These are phyloP conservation scores for Calameuta filiformis DNA, from an alignment of 2,888 invertebrate species.

Conservation along the genomic window DNA sequence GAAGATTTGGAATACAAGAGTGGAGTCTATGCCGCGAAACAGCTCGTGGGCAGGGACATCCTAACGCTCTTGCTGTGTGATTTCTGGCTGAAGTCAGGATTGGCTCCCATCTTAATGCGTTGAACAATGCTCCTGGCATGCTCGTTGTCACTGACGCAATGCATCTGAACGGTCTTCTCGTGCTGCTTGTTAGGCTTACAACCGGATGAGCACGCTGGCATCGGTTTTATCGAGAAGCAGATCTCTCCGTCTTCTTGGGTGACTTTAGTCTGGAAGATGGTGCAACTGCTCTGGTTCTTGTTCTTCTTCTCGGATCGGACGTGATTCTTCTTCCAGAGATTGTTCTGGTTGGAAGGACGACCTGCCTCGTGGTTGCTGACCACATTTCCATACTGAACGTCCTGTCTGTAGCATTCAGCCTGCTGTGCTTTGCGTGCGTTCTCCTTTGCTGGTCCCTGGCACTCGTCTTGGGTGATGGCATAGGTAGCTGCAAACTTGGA, in stretches of 20 bases:
- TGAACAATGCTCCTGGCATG: slow-evolving; percentile 38
- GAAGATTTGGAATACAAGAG: background rate
- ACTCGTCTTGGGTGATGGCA: slow-evolving; percentile 67
- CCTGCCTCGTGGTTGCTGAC: slow-evolving; percentile 64
- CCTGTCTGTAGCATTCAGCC: slow-evolving; percentile 59
- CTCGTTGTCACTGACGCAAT: slow-evolving; percentile 60
- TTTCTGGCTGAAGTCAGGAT: slow-evolving; percentile 68
- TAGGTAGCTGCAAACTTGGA: slow-evolving; percentile 71
- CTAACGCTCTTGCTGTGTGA: slow-evolving; percentile 52
- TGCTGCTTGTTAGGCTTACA: slow-evolving; percentile 66
- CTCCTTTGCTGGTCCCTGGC: slow-evolving; percentile 66
- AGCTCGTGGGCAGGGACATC: slow-evolving; percentile 65
- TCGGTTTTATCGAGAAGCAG: slow-evolving; percentile 72
- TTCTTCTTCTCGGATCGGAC: background rate
- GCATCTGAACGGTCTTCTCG: slow-evolving; percentile 66
- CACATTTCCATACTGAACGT: slow-evolving; percentile 61
- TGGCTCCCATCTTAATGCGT: slow-evolving; percentile 67
- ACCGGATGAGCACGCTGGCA: slow-evolving; percentile 70
- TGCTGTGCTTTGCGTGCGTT: slow-evolving; percentile 65
- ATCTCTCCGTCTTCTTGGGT: slow-evolving; percentile 68
- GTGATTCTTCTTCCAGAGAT: slow-evolving; percentile 4
- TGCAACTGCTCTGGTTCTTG: slow-evolving; percentile 40
- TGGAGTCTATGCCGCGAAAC: slow-evolving; percentile 42
- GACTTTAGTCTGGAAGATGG: slow-evolving; percentile 39
- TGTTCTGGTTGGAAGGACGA: slow-evolving; percentile 42